Conservation (phyloP, 2,797 vertebrate genomes). For the Liparis tanakae region DNA sequence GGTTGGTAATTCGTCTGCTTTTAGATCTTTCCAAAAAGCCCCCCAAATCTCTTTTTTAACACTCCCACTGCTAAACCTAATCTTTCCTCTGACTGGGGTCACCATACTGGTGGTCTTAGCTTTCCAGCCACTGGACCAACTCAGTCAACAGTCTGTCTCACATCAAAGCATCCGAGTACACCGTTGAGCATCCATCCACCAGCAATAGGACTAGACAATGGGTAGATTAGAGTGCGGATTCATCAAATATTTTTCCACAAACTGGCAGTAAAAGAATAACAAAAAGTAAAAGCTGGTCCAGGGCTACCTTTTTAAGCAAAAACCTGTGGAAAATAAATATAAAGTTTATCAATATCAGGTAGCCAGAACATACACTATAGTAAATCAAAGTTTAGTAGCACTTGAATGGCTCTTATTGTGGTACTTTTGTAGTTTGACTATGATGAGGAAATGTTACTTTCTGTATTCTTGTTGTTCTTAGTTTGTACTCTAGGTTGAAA, state of each 20-base stretch:
- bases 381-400: conserved; percentile 33
- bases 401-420: no score
- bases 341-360: conserved; percentile 16
- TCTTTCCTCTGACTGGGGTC: conserved; percentile 69
- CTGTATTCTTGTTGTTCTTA: no score
- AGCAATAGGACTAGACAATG: background rate
- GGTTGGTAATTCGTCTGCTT: conserved; percentile 71
- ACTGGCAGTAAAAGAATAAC: background rate
- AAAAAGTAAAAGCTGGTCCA: background rate
- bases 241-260: background rate
- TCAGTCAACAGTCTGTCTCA: conserved; percentile 18
- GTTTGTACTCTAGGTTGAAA: no score
- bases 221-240: background rate
- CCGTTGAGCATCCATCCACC: no score
- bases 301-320: conserved; percentile 9
- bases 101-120: conserved; percentile 69
- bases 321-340: background rate
- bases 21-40: conserved; percentile 71
- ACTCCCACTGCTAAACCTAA: conserved; percentile 74
- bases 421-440: no score
- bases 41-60: conserved; percentile 75
- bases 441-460: no score
- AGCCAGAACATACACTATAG: conserved; percentile 20
- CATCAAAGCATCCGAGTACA: conserved; percentile 23
- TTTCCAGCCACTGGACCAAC: conserved; percentile 37